Conservation (phyloP, 2,888 invertebrate genomes). For the Acanthacorydalis orientalis region DNA sequence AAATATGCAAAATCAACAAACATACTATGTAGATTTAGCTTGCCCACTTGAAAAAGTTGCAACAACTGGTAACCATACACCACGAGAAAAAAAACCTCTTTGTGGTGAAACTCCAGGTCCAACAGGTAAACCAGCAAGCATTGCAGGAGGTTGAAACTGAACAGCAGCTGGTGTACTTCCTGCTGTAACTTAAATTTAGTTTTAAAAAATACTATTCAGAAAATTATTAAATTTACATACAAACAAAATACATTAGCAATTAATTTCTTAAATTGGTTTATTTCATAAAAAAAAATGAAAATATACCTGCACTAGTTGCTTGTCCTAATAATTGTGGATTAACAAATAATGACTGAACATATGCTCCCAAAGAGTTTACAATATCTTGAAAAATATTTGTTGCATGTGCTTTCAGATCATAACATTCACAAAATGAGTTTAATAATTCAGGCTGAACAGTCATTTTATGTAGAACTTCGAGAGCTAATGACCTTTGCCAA, state of each 20-base stretch:
- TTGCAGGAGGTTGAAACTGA: conserved; percentile 43
- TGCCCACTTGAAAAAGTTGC: conserved; percentile 71
- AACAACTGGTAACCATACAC: conserved; percentile 81
- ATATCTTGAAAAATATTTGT: conserved; percentile 91
- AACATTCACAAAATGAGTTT: conserved; percentile 84
- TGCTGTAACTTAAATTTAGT: no score
- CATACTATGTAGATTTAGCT: conserved; percentile 84
- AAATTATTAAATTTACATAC: no score
- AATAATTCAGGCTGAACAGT: conserved; percentile 75
- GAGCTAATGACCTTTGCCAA: conserved; percentile 89
- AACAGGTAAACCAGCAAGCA: conserved; percentile 43
- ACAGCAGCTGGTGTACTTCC: conserved; percentile 19
- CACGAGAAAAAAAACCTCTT: conserved; percentile 83
- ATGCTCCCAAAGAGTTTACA: conserved; percentile 82
- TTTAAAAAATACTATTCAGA: no score
- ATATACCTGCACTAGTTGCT: conserved; percentile 25
- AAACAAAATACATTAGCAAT: conserved; percentile 6
- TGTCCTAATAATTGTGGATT: conserved; percentile 48
- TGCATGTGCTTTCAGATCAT: conserved; percentile 87
- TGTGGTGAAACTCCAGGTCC: conserved; percentile 74
- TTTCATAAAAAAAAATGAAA: not conserved
- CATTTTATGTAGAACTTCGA: conserved; percentile 93
- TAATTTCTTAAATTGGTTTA: not conserved
- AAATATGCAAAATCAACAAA: conserved; percentile 12
- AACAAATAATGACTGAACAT: conserved; percentile 81